phyloP scores from a whole-genome alignment of 2,113 vertebrate species.

The Turnix velox region DNA sequence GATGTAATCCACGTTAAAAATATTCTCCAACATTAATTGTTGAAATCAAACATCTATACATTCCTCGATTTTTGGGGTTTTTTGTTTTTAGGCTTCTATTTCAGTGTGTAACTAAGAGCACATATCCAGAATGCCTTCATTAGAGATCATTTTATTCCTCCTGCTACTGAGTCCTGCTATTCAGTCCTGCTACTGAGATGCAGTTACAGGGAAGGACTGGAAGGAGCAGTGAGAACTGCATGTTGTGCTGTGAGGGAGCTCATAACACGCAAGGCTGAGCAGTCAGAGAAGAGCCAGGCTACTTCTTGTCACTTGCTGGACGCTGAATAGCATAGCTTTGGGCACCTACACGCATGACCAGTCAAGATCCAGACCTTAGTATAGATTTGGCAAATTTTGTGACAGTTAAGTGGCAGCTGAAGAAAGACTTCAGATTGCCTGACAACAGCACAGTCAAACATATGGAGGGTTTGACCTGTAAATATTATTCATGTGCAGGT shows the following conservation, averaged over 20 bases:
- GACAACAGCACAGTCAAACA: background rate
- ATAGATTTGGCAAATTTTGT: background rate
- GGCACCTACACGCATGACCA: fast-evolving
- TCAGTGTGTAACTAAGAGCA: background rate
- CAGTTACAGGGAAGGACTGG: fast-evolving
- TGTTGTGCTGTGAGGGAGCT: background rate
- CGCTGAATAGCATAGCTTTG: background rate
- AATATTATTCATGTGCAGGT: background rate
- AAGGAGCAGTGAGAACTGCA: background rate
- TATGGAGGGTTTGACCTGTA: background rate
- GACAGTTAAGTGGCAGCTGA: background rate
- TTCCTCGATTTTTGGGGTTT: fast-evolving
- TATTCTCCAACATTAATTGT: background rate
- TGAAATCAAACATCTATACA: background rate
- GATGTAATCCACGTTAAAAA: background rate
- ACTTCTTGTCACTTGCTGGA: background rate
- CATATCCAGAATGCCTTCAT: background rate
- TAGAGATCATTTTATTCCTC: background rate
- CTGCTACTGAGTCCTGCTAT: too few species aligned
- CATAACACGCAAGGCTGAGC: background rate
- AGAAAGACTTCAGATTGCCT: background rate
- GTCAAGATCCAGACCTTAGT: background rate
- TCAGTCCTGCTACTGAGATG: background rate
- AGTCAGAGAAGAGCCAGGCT: background rate
- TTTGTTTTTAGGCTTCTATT: background rate